Evolutionary conservation across 92 coral and sea anemone species (phyloP).

Genomic region (Scolanthus callimorphus): DNA sequence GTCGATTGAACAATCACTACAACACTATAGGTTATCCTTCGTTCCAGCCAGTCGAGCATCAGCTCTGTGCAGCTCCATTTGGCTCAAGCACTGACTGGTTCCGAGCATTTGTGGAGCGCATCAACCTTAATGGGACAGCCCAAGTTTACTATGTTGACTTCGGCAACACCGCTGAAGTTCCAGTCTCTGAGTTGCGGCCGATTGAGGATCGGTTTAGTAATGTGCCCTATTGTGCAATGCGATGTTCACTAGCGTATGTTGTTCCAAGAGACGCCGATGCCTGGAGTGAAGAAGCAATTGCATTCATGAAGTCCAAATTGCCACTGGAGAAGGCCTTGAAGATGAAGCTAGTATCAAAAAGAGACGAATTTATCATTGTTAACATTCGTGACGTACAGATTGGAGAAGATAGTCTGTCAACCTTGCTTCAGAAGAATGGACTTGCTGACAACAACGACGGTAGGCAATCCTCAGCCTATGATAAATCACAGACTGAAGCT

Average conservation of each 20-base stretch:
- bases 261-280: conserved; percentile 30
- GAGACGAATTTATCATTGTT: conserved; percentile 22
- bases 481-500: no score
- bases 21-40: conserved; percentile 18
- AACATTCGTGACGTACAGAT: conserved; percentile 15
- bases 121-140: conserved; percentile 24
- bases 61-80: conserved; percentile 63
- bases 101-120: conserved; percentile 52
- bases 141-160: conserved; percentile 66
- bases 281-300: conserved; percentile 52
- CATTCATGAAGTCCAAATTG: conserved; percentile 30
- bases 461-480: not conserved
- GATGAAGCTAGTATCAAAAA: conserved; percentile 23
- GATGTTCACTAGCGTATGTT: conserved; percentile 59
- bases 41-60: conserved; percentile 20
- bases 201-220: conserved; percentile 42
- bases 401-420: not conserved
- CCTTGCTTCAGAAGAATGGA: not conserved
- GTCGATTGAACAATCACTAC: conserved; percentile 40
- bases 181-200: conserved; percentile 48
- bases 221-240: conserved; percentile 61
- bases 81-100: conserved; percentile 66
- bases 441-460: conserved; percentile 1
- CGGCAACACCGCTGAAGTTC: conserved; percentile 54
- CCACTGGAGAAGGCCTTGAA: conserved; percentile 14